Conservation (phyloP, 2,113 vertebrate genomes). For the Gymnogyps californianus region DNA sequence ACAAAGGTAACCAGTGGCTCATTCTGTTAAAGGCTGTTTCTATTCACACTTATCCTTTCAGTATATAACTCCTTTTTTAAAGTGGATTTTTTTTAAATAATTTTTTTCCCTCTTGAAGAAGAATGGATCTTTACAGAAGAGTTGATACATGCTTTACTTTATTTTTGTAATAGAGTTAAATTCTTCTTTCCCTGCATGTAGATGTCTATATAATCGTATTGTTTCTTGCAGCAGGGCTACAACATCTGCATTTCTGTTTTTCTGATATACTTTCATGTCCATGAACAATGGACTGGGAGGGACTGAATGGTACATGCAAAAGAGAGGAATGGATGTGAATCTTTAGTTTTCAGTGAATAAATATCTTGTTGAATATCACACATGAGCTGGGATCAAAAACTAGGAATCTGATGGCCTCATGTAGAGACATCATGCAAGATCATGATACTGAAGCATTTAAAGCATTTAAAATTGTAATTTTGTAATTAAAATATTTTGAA, state of each 20-base stretch:
- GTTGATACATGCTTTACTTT: not conserved
- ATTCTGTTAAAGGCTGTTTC: not conserved
- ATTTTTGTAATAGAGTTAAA: not conserved
- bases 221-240: not conserved
- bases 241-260: not conserved
- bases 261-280: not conserved
- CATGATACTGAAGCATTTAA: not conserved
- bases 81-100: not conserved
- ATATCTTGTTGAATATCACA: not conserved
- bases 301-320: not conserved
- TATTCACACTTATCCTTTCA: not conserved
- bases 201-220: not conserved
- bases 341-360: not conserved
- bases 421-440: not conserved
- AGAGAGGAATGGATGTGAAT: not conserved
- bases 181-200: not conserved
- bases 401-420: not conserved
- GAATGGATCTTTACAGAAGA: not conserved
- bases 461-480: not conserved
- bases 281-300: not conserved
- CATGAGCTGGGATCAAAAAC: not conserved
- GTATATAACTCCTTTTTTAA: too few species aligned
- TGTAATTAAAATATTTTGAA: not conserved
- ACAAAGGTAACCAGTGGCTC: not conserved
- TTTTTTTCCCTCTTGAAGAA: not conserved